phyloP scores from a whole-genome alignment of 2,797 vertebrate species.

The Denticeps clupeoides region DNA sequence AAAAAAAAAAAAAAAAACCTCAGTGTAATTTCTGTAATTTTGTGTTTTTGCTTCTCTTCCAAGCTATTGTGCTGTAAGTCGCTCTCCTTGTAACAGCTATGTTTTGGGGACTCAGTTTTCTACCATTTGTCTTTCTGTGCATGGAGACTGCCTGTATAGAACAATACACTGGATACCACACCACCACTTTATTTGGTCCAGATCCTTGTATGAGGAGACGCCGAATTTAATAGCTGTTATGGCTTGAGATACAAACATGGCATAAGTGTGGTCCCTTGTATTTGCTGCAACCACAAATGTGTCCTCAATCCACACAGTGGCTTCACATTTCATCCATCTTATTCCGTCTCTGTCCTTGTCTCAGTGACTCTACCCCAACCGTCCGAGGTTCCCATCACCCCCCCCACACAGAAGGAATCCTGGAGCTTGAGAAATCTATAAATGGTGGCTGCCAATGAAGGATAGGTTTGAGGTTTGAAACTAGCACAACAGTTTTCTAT shows the following conservation, averaged over 20 bases:
- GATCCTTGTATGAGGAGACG: conserved; percentile 29
- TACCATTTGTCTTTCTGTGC: conserved; percentile 47
- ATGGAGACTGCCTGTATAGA: conserved; percentile 36
- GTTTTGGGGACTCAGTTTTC: conserved; percentile 39
- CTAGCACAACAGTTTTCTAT: no score
- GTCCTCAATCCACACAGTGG: conserved; percentile 28
- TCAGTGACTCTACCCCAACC: not conserved
- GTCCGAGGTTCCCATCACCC: no score
- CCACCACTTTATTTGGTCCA: conserved; percentile 38
- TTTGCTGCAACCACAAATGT: conserved; percentile 34
- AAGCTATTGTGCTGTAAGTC: conserved; percentile 48
- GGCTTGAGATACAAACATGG: conserved; percentile 36
- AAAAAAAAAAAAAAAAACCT: conserved; percentile 30
- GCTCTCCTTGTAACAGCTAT: conserved; percentile 40
- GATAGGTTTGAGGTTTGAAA: no score
- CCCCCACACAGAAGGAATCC: no score
- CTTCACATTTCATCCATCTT: conserved; percentile 2
- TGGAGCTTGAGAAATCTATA: no score
- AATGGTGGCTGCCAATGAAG: no score
- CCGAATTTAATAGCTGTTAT: conserved; percentile 29
- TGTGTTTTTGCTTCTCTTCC: conserved; percentile 37
- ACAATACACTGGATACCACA: conserved; percentile 47
- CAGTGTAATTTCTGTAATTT: conserved; percentile 41
- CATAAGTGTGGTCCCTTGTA: conserved; percentile 33
- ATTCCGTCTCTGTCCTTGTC: not conserved